Evolutionary conservation across 2,113 vertebrate species (phyloP), one percentile per base, ranked within the genome.

Genomic region (Microtus ochrogaster): DNA sequence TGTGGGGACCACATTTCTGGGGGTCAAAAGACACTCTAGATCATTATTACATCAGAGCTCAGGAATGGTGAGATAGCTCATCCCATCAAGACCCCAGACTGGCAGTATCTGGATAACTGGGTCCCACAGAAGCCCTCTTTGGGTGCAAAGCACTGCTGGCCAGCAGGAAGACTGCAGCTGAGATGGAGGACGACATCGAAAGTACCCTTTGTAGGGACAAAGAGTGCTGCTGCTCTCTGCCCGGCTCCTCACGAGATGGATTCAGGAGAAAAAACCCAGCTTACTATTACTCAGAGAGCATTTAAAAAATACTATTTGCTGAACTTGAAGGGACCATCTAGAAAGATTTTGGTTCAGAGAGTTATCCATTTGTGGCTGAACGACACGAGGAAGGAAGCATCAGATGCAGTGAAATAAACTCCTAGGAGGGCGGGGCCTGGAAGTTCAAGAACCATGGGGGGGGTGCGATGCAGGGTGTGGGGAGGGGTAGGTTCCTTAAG

Each of bases 311-410:
- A 49, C n/a, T 72, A 28, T 88, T 82, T 84, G 77, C 87, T 92
- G 61, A 52, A 11, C 49, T 94, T 92, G 39, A 95, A 82, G 81
- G 74, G 97, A 92, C 70, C 44, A 49, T 81, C 49, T 90, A 91
- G 83, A 94, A 96, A 85, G 87, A 94, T 89, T 91, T 98, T 90
- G 84, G 70, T n/a, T 97, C 92, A 93, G 91, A 89, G 28, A 47
- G 93, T 94, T 92, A 97, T 89, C 76, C 95, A 81, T 78, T 74
- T 0, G 74, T 21, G 30, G 85, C 66, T 39, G 39, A 8, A 52
- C 89, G 72, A 88, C 19, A 30, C 33, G 85, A 66, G 77, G 63
- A 95, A 79, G n/a, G 33, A 73, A 61, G 88, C 63, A 47, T 70
- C 77, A 55, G 84, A 55, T 58, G 24, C 65, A 68, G n/a, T 36